Evolutionary conservation across 2,113 vertebrate genomes (phyloP), one percentile per base, ranked within the genome.

Genomic region (Pardalotus punctatus): DNA sequence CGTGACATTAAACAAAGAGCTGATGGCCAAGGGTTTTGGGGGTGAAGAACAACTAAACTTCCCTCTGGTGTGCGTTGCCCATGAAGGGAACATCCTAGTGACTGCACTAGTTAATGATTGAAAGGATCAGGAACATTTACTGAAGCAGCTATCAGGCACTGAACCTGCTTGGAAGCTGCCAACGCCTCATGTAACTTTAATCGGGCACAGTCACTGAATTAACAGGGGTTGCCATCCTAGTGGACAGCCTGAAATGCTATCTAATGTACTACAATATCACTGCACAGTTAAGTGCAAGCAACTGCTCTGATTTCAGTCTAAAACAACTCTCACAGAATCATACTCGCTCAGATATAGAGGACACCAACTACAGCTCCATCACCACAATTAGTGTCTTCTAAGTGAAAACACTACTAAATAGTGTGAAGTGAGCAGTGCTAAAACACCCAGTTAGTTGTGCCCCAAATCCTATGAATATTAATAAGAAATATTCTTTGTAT

Each of bases 121-220:
- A 80, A 81, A 85, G 24, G 56, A 88, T 58, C 40, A 89, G 91
- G 64, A 88, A 48, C 40, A 24, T 48, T 69, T n/a, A 57, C 67
- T 53, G 69, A 70, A 78, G 50, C 11, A 81, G 50, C 42, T 35
- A 40, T 17, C 56, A 70, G 78, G 71, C 81, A 73, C 4, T 54
- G 27, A 25, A 90, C 42, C 58, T 85, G 54, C 80, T 74, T 47
- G 71, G 92, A 69, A 88, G 79, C 90, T 92, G 91, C 92, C 90
- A 95, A 3, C 67, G 83, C 33, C 60, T 94, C 96, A 94, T 83
- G 65, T 81, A 95, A 92, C 64, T 95, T 96, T 92, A 96, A 93
- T 92, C 19, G 3, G 1, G 62, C 67, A 50, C 72, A 88, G 67
- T 62, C 67, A 86, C 60, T 65, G 90, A 96, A 69, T 58, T 95